Evolutionary conservation across 2,888 invertebrate species (phyloP), one percentile per base, ranked within the genome.

Genomic region (Caenorhabditis zanzibari): DNA sequence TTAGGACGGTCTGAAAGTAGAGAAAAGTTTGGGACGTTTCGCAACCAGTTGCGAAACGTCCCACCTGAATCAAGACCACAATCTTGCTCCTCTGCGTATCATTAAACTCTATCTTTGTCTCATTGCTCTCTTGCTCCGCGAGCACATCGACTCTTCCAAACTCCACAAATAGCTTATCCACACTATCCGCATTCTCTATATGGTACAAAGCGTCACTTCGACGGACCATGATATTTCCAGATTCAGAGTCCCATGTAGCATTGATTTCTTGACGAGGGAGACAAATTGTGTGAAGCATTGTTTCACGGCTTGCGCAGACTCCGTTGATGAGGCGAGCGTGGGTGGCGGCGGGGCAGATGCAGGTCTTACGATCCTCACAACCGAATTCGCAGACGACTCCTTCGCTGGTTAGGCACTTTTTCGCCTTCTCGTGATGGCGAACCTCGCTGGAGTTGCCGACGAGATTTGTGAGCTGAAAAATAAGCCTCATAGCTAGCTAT

Each of bases 381-480:
- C 89, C 90, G 71, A 88, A 88, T 63, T 89, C 90, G 56, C 90
- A 90, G 9, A 90, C 82, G 44, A 88, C 81, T 19, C 90, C 90
- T 41, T 80, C 86, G 44, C 80, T 75, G 26, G 87, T 86, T 74
- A 88, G 58, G 58, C 90, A 90, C 47, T 89, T 87, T 61, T 86
- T 85, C 24, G 74, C 38, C 38, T 73, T 79, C 38, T 82, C 84
- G 32, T 84, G 81, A 35, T 76, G 77, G 10, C 84, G 61, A 22
- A 81, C 49, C 24, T 84, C 84, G 26, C 61, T 63, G 2, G 81
- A 81, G 19, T 80, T 84, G 7, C 59, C 77, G 7, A 76, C 81
- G 2, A 84, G n/a, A n/a, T 71, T 80, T 2, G 84, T 73, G 22
- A 84, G 64, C 84, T 84, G 76, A 12, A 73, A 72, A 28, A 59